Percentiles rank a stretch among this genome's conserved stretches.
Evolutionary conservation across 2,113 vertebrate genomes (phyloP).

Genomic region (Emydocephalus ijimae): DNA sequence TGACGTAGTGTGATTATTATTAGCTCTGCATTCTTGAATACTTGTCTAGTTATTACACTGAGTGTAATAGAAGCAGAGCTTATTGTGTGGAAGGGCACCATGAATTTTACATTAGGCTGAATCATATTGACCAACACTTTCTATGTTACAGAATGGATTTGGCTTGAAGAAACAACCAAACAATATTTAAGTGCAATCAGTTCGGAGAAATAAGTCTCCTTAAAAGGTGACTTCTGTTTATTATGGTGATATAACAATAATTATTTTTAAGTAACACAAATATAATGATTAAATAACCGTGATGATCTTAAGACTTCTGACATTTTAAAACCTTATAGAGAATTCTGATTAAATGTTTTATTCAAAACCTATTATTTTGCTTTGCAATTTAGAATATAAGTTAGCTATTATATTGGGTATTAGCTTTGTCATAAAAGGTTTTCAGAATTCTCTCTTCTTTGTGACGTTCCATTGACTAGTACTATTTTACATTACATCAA

Average conservation of each 20-base stretch:
- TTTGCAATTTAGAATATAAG: neutral
- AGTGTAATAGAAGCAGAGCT: neutral
- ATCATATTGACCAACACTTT: neutral
- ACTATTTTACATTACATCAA: neutral
- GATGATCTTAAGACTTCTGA: neutral
- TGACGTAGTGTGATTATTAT: neutral
- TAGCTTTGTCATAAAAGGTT: neutral
- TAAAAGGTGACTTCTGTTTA: neutral
- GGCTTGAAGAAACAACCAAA: neutral
- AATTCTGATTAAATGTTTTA: neutral
- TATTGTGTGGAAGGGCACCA: too few species aligned
- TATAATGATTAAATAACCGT: neutral
- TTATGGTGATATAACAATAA: neutral
- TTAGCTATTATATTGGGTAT: neutral
- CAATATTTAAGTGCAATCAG: neutral
- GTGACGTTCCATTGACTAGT: neutral
- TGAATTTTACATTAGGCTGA: neutral
- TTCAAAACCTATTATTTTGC: neutral
- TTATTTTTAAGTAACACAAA: neutral
- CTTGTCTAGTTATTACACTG: neutral
- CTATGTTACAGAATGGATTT: neutral
- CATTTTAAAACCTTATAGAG: neutral
- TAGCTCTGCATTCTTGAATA: neutral
- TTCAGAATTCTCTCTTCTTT: neutral
- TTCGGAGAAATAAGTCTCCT: neutral